Evolutionary conservation across 2,797 vertebrate species (phyloP), one percentile per base, ranked within the genome.

Genomic region (Argyrosomus regius): DNA sequence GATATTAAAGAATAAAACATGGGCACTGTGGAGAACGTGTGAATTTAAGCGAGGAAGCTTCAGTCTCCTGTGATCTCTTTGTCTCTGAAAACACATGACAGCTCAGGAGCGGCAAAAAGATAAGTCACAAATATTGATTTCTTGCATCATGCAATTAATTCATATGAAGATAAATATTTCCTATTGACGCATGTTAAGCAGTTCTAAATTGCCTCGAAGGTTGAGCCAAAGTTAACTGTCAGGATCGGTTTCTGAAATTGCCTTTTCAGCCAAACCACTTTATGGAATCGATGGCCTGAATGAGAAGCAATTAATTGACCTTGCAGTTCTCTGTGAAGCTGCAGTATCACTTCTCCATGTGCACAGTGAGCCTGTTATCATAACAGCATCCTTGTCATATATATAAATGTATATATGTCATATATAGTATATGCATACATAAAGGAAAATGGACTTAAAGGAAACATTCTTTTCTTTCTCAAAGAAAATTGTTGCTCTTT

Each of bases 171-270:
- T 82, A 86, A 81, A 91, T 90, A 89, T 93, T 85, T 91, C 82
- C 83, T 83, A 86, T 85, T 84, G 87, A 90, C 71, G 61, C 77
- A 87, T 83, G 74, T 86, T 92, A 88, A 92, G 88, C 66, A 83
- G 88, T 48, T 76, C 83, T 89, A 91, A 91, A 92, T 90, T 89
- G 86, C 79, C 82, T 83, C 13, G 83, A 93, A 92, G 86, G 87
- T 91, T 93, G 89, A 91, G 86, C 82, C 89, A 94, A 94, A 92
- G 89, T 93, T 92, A 93, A 89, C 89, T 91, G 91, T 93, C 91
- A 89, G 82, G 68, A 90, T 92, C 75, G 17, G 77, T 93, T 94
- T 91, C 77, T 90, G 58, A 93, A 92, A 93, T 92, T 81, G 92
- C 88, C 74, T 92, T 88, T 93, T 92, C 86, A 86, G 90, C 87